These are phyloP conservation scores for Leptatherina wallacei DNA, from an alignment of 2,797 vertebrate genomes.

Conservation along the genomic window DNA sequence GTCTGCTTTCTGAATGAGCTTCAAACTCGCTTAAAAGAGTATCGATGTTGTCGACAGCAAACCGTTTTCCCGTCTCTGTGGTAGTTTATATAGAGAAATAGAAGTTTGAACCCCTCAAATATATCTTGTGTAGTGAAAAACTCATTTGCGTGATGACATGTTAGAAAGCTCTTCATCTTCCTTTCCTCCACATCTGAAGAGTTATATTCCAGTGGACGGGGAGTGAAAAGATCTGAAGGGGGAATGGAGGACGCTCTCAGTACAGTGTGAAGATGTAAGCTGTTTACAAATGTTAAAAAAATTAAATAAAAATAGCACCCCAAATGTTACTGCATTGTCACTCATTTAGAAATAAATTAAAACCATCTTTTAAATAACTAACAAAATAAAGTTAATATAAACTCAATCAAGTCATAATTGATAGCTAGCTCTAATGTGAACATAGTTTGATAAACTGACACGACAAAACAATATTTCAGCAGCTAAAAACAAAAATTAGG, in stretches of 20 bases:
- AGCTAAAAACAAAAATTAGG: constrained; percentile 22
- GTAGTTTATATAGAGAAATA: constrained; percentile 25
- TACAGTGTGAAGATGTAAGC: constrained; percentile 49
- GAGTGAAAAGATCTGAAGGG: constrained; percentile 43
- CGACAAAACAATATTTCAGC: constrained; percentile 36
- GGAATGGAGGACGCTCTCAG: constrained; percentile 28
- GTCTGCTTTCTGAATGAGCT: constrained; percentile 40
- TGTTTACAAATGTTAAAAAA: constrained; percentile 50
- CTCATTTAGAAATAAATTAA: constrained; percentile 24
- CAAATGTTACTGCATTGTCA: constrained; percentile 36
- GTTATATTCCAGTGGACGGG: constrained; percentile 40
- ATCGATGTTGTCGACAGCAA: constrained; percentile 14
- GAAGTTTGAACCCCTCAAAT: constrained; percentile 25
- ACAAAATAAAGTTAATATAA: constrained; percentile 33
- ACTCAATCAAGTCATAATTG: constrained; percentile 31
- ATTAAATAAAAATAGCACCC: constrained; percentile 46
- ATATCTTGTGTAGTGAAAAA: constrained; percentile 34
- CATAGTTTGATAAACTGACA: constrained; percentile 22
- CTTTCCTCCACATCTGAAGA: constrained; percentile 21
- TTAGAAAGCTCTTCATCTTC: constrained; percentile 9
- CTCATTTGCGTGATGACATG: constrained; percentile 21
- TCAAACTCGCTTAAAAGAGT: constrained; percentile 37
- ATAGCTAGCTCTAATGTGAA: constrained; percentile 28
- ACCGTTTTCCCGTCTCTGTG: constrained; percentile 9
- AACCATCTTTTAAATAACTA: constrained; percentile 22